Evolutionary conservation across 2,113 vertebrate genomes (phyloP).

Genomic region (Neodontobutis hainanensis): DNA sequence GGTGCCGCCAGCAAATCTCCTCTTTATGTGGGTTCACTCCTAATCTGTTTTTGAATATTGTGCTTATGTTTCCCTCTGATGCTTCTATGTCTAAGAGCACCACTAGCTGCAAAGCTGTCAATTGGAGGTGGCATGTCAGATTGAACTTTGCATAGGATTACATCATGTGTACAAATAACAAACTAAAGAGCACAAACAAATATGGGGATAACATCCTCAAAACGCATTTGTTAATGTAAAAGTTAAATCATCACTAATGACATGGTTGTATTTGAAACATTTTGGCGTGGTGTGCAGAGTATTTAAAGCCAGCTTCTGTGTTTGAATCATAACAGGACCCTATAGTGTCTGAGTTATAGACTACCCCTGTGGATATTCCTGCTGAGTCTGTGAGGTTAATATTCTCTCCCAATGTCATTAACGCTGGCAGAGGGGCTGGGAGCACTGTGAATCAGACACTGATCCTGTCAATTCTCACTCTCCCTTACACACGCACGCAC

Average conservation of each 20-base stretch:
- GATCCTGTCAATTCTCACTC: slow-evolving; percentile 91
- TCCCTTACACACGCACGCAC: slow-evolving; percentile 85
- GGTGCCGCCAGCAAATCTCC: slow-evolving; percentile 58
- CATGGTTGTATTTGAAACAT: slow-evolving; percentile 28
- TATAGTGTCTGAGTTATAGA: slow-evolving; percentile 87
- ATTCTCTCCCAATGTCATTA: slow-evolving; percentile 99
- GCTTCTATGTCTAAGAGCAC: slow-evolving; percentile 45
- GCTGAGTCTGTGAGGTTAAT: slow-evolving; percentile 96
- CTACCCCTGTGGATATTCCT: slow-evolving; percentile 89
- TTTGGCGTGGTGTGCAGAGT: slow-evolving; percentile 21
- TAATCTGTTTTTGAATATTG: slow-evolving; percentile 71
- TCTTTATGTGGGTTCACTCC: slow-evolving; percentile 56
- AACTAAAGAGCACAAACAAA: slow-evolving; percentile 27
- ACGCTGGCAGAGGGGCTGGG: slow-evolving; percentile 90
- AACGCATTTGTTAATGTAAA: slow-evolving; percentile 52
- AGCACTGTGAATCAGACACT: slow-evolving; percentile 96
- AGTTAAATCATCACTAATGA: slow-evolving; percentile 37
- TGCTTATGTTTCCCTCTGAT: slow-evolving; percentile 48
- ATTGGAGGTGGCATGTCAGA: slow-evolving; percentile 54
- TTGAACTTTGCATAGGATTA: slow-evolving; percentile 63
- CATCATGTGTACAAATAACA: slow-evolving; percentile 54
- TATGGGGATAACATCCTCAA: slow-evolving; percentile 39
- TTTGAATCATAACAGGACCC: slow-evolving; percentile 52
- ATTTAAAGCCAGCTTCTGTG: slow-evolving; percentile 41
- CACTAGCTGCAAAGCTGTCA: slow-evolving; percentile 54